Percentiles rank a stretch among this genome's conserved stretches.
These are phyloP conservation scores for Pterocles burchelli DNA, from an alignment of 2,113 vertebrate genomes.

Conservation along the genomic window DNA sequence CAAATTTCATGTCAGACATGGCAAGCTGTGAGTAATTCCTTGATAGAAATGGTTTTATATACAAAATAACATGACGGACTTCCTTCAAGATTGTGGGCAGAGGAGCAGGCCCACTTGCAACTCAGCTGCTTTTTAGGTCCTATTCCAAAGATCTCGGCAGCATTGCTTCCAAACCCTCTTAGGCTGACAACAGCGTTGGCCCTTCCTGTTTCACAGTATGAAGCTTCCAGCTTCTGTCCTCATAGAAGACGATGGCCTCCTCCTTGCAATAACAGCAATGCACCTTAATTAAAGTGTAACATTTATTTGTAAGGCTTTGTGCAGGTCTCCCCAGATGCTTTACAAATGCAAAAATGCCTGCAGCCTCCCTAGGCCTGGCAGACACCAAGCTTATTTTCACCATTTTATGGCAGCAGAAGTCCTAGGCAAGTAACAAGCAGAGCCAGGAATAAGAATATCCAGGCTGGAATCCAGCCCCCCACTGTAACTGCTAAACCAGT, in stretches of 20 bases:
- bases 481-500: neutral
- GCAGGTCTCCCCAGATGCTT: neutral
- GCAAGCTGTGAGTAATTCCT: neutral
- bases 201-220: neutral
- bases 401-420: neutral
- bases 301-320: neutral
- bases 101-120: neutral
- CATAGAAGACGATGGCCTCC: too few relatives aligned
- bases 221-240: neutral
- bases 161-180: neutral
- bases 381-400: neutral
- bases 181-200: neutral
- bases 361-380: neutral
- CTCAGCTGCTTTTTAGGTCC: neutral
- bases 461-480: neutral
- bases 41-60: neutral
- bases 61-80: neutral
- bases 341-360: neutral
- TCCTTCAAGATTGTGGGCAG: neutral
- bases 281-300: fast-evolving
- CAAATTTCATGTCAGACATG: neutral
- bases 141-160: neutral
- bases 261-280: neutral
- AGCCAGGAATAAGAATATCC: neutral
- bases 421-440: neutral